A percentile compares a stretch with the other conserved stretches of the same genome.
Conservation (phyloP, 2,888 invertebrate species). For the Priapulus caudatus region DNA sequence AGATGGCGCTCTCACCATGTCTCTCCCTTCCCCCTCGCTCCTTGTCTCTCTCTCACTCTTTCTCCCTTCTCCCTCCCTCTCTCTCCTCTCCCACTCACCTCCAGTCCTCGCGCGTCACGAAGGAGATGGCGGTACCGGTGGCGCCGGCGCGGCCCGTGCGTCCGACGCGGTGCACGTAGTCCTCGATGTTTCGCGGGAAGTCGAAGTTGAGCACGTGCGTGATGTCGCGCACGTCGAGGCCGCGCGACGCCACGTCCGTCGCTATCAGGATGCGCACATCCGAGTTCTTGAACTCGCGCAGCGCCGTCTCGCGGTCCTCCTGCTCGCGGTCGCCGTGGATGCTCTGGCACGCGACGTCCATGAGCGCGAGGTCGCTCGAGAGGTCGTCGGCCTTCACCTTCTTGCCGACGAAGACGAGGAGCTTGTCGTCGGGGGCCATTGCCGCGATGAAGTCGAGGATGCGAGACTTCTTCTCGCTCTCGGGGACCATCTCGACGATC, state of each 20-base stretch:
- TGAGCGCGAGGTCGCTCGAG: constrained; percentile 60
- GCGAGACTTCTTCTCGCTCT: constrained; percentile 54
- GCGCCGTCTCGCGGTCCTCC: constrained; percentile 49
- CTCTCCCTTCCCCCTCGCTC: no score
- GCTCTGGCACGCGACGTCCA: constrained; percentile 57
- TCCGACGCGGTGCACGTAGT: constrained; percentile 91
- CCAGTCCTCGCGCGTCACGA: background rate
- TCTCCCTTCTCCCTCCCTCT: no score
- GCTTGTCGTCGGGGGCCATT: constrained; percentile 64
- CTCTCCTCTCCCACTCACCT: no score
- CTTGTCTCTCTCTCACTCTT: no score
- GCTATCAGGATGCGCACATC: constrained; percentile 70
- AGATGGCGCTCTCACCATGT: no score
- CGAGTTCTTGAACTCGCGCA: constrained; percentile 68
- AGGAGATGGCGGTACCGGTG: background rate
- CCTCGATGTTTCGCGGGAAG: constrained; percentile 85
- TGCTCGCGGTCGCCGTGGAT: constrained; percentile 80
- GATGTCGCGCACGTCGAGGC: constrained; percentile 58
- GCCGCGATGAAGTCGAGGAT: constrained; percentile 55
- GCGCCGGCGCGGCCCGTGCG: constrained; percentile 83
- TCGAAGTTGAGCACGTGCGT: constrained; percentile 80
- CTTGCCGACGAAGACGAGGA: constrained; percentile 77
- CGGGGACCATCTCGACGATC: constrained; percentile 57
- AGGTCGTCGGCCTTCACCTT: constrained; percentile 67
- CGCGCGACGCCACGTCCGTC: constrained; percentile 88